A percentile compares a stretch with the other conserved stretches of the same genome.
phyloP scores from a whole-genome alignment of 2,888 invertebrate genomes.

The Hyles lineata region DNA sequence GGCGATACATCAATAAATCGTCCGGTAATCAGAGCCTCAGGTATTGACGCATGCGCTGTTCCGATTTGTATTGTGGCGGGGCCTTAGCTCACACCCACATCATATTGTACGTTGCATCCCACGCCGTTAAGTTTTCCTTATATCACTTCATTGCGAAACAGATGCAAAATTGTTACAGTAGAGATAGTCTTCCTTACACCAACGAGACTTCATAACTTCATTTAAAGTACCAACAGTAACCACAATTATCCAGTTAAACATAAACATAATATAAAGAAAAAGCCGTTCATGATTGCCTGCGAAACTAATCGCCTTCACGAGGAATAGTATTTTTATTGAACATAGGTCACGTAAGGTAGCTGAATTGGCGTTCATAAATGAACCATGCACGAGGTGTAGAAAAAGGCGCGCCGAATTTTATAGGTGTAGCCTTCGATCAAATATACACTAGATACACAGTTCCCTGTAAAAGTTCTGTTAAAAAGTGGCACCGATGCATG shows the following conservation, averaged over 20 bases:
- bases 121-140: constrained; percentile 21
- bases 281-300: constrained; percentile 4
- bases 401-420: constrained; percentile 30
- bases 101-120: constrained; percentile 8
- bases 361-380: constrained; percentile 65
- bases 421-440: constrained; percentile 35
- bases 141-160: constrained; percentile 14
- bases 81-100: constrained; percentile 29
- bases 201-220: not conserved
- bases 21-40: constrained; percentile 26
- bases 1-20: constrained; percentile 23
- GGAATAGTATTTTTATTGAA: constrained; percentile 42
- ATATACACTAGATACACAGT: too few species aligned
- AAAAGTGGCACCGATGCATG: too few species aligned
- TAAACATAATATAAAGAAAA: not conserved
- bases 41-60: constrained; percentile 31
- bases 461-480: too few species aligned
- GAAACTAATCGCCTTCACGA: constrained; percentile 16
- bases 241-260: too few species aligned
- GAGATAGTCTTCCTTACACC: not conserved
- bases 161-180: not conserved
- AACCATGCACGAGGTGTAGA: constrained; percentile 28
- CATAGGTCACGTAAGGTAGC: constrained; percentile 62
- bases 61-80: constrained; percentile 29
- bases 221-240: not conserved